Evolutionary conservation across 2,888 invertebrate species (phyloP), one percentile per base, ranked within the genome.

Genomic region (Diabrotica balteata): DNA sequence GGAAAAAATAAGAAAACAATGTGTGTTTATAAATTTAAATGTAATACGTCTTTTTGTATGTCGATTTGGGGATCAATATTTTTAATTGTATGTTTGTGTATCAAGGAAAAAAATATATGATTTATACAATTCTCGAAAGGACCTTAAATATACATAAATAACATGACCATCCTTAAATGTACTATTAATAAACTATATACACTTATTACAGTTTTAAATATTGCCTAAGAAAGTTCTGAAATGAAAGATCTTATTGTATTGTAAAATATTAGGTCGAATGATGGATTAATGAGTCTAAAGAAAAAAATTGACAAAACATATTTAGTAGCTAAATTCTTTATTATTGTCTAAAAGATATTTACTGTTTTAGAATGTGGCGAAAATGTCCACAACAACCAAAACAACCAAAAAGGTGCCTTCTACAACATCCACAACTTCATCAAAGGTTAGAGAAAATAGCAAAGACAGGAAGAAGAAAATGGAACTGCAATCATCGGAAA

Each of bases 281-380:
- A 17, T 17, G 17, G 17, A 17, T 17, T 17, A 32, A 32, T 32
- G 32, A 2, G 49, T 49, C 7, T 49, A 49, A 49, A 49, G 10
- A 49, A 10, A 49, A 17, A 49, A 11, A 49, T 10, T 49, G 32
- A 32, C 32, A 32, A 32, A 32, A 32, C 5, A 32, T 32, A 32
- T 2, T 32, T 32, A 17, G 4, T 32, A 32, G 32, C 5, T 32
- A 32, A 32, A 32, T 4, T 32, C 4, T 32, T 4, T 32, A 32
- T 32, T 32, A 32, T 32, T 32, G 4, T 32, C 32, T 5, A 32
- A 32, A 32, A 32, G 32, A 32, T 32, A 32, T 32, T 32, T 32
- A 32, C 32, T 50, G 46, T 70, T 59, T 57, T 59, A 75, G 76
- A 67, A 76, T 75, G 76, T 46, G 54, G 59, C 55, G 47, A 73